phyloP scores from a whole-genome alignment of 2,797 vertebrate species.

The Phyllotis vaccarum region DNA sequence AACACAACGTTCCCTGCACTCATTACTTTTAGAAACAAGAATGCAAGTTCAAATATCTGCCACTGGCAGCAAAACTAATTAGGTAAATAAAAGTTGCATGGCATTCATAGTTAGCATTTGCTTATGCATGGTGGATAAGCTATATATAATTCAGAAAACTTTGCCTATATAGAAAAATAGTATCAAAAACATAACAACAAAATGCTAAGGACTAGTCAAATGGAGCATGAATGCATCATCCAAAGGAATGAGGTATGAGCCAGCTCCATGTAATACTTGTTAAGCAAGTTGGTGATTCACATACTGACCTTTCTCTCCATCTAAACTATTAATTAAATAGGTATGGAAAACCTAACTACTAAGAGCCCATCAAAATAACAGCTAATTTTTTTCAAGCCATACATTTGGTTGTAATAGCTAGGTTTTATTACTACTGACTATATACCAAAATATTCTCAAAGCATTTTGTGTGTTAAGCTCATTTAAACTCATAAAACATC shows the following conservation, averaged over 20 bases:
- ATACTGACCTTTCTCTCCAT: not conserved
- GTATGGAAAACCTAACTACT: constrained; percentile 22
- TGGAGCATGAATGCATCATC: not conserved
- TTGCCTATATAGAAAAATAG: not conserved
- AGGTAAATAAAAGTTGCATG: not conserved
- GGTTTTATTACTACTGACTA: constrained; percentile 48
- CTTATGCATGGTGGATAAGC: not conserved
- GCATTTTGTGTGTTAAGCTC: not conserved
- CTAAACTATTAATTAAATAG: constrained; percentile 32
- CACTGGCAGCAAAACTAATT: not conserved
- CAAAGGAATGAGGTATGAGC: not conserved
- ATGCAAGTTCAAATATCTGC: not conserved
- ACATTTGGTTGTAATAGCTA: constrained; percentile 49
- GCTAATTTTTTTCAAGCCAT: constrained; percentile 43
- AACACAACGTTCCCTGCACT: not conserved
- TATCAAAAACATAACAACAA: not conserved
- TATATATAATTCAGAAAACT: not conserved
- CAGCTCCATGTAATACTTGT: not conserved
- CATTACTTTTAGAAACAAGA: not conserved
- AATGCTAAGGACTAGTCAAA: not conserved
- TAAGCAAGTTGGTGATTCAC: constrained; percentile 39
- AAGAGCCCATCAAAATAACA: constrained; percentile 43
- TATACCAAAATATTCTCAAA: not conserved
- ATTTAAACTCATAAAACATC: constrained; percentile 24
- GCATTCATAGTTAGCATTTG: not conserved